Base-by-base conservation (phyloP, 2,797 vertebrate genomes). In the Melanogrammus aeglefinus region DNA sequence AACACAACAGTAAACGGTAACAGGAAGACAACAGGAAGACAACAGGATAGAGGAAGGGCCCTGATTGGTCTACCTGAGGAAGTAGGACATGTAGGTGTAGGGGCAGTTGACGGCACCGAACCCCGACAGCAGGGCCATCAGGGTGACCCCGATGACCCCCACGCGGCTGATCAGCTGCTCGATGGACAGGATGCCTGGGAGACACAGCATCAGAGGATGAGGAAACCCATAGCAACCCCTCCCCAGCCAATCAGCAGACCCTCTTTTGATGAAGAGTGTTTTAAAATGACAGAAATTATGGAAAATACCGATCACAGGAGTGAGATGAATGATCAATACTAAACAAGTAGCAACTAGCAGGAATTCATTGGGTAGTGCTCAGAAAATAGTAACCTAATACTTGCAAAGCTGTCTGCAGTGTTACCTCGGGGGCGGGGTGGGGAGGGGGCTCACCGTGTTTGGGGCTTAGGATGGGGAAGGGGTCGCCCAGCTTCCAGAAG, bases 71-170 rank as follows among this genome's bases (percentile, higher is more conserved):
- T 78, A 99, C 98, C 98, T 96, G 82, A 99, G 95, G 88, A 99
- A 99, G 90, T 99, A 99, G 76, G 98, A 99, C 98, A 99, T 99
- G 83, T 99, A 99, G 0, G 98, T 99, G 84, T 99, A 99, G 0
- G 98, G 98, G 91, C 98, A 99, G 93, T 99, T 99, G 84, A 99
- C 98, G 16, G 98, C 98, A 92, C 98, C 98, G 93, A 99, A 99
- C 74, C 98, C 98, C 73, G 98, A 99, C 70, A 99, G 93, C 75
- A 99, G 91, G 85, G 98, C 98, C 97, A 99, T 99, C 75, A 99
- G 95, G 0, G 98, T 99, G 88, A 99, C 98, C 21, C 98, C 98
- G 4, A 99, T 99, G 71, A 99, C 98, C 72, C 98, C 98, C 0
- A 99, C 98, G 0, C 97, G 95, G 87, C 98, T 99, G 91, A 99